Conservation (phyloP, 2,888 invertebrate species). For the Acrobasis suavella region DNA sequence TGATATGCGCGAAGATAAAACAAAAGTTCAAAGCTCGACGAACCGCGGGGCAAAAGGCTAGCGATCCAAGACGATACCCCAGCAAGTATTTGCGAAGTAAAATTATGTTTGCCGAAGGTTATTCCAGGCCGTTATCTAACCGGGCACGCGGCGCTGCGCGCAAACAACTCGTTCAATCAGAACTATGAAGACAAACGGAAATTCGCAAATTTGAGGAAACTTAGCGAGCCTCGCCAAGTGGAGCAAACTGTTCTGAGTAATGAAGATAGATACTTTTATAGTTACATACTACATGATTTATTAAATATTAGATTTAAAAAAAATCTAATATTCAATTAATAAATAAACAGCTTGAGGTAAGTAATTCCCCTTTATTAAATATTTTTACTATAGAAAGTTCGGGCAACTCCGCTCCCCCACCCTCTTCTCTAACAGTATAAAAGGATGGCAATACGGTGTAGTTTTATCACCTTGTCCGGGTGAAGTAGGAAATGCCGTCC, state of each 20-base stretch:
- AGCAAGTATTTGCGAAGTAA: constrained; percentile 41
- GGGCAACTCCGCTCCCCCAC: too few species aligned
- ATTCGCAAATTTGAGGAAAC: constrained; percentile 18
- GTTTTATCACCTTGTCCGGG: too few species aligned
- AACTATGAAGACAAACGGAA: constrained; percentile 34
- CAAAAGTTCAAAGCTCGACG: constrained; percentile 19
- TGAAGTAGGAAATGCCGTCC: too few species aligned
- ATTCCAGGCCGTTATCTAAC: constrained; percentile 38
- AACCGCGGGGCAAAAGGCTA: constrained; percentile 25
- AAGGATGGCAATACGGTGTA: too few species aligned
- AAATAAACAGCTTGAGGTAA: too few species aligned
- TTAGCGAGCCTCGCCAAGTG: constrained; percentile 1
- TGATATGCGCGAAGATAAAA: constrained; percentile 9
- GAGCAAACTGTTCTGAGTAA: background rate
- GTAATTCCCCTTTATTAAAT: too few species aligned
- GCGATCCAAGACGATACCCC: constrained; percentile 31
- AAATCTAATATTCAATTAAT: too few species aligned
- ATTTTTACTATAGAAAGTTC: too few species aligned
- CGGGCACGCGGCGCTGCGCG: constrained; percentile 32
- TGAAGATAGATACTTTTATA: background rate
- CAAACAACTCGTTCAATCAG: constrained; percentile 41
- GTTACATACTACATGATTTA: too few species aligned
- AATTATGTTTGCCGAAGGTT: constrained; percentile 45
- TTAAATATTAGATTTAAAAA: too few species aligned
- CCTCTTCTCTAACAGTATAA: too few species aligned